Evolutionary conservation across 2,113 vertebrate genomes (phyloP), one percentile per base, ranked within the genome.

Genomic region (Coturnix japonica): DNA sequence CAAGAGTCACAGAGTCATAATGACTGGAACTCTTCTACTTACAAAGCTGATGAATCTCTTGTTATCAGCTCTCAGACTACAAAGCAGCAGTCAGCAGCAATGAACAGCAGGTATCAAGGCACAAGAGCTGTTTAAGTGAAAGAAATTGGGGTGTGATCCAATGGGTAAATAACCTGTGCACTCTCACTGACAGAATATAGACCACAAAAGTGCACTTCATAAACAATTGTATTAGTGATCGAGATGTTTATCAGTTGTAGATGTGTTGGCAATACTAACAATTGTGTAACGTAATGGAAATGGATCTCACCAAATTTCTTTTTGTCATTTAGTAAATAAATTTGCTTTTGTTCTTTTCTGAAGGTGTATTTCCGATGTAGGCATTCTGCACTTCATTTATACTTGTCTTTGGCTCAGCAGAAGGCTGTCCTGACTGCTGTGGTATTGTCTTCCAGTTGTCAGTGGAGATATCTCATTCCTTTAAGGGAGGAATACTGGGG

Each of bases 31-130:
- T 57, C 8, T 67, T 80, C 41, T 66, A 10, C 41, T 72, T 49
- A 46, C 70, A 73, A 39, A 94, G 20, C 46, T 78, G 41, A 85
- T 41, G 33, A 60, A 89, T 91, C 2, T 1, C 57, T 91, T 26
- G 2, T 77, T 84, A 77, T 57, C 49, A 71, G n/a, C 63, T 81
- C 73, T 78, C 83, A 90, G 82, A 69, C 39, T 67, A 65, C 39
- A 87, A 90, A 92, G 69, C 53, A 89, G 76, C 65, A 87, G 41
- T 90, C 77, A 46, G 47, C 46, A 82, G 56, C 30, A 69, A 31
- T 8, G 41, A 94, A 70, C 41, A 92, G 46, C 46, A 83, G 69
- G 26, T 69, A 47, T 37, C 6, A 51, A 94, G 89, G 78, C 56
- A 74, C 37, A 60, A 49, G n/a, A 85, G 20, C 11, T 44, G 18